Percentiles rank a stretch among this genome's conserved stretches.
These are phyloP conservation scores for Synergus umbraculus DNA, from an alignment of 2,888 invertebrate genomes.

Conservation along the genomic window DNA sequence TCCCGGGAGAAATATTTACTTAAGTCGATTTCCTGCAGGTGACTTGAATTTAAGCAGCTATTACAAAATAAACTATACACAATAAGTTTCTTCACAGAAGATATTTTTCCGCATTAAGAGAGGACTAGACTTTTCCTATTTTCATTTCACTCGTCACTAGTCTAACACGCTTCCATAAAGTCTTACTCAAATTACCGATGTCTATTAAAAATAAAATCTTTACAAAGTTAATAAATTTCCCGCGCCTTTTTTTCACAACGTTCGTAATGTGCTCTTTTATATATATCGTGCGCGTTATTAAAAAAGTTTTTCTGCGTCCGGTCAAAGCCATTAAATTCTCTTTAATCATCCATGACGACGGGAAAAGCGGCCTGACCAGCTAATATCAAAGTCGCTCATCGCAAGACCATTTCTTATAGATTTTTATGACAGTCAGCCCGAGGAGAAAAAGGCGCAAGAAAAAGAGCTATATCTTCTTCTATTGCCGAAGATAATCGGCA, in stretches of 20 bases:
- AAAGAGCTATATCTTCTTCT: neutral
- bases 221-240: neutral
- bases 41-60: no score
- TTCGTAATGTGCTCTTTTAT: neutral
- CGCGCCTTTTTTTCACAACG: neutral
- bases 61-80: no score
- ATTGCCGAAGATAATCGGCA: neutral
- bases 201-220: neutral
- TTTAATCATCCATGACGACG: neutral
- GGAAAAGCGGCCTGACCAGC: neutral
- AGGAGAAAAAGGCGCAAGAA: neutral
- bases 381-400: neutral
- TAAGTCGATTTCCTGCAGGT: neutral
- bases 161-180: no score
- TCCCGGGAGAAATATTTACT: conserved; percentile 1
- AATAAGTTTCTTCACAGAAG: no score
- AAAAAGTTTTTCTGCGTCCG: conserved; percentile 28
- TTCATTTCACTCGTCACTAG: no score
- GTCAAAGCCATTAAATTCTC: conserved; percentile 30
- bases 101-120: no score
- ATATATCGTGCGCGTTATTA: conserved; percentile 21
- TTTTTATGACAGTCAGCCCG: neutral
- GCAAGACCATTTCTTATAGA: neutral
- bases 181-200: neutral
- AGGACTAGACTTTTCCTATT: neutral